Evolutionary conservation across 2,113 vertebrate species (phyloP).

Genomic region (Tyrannus savana): DNA sequence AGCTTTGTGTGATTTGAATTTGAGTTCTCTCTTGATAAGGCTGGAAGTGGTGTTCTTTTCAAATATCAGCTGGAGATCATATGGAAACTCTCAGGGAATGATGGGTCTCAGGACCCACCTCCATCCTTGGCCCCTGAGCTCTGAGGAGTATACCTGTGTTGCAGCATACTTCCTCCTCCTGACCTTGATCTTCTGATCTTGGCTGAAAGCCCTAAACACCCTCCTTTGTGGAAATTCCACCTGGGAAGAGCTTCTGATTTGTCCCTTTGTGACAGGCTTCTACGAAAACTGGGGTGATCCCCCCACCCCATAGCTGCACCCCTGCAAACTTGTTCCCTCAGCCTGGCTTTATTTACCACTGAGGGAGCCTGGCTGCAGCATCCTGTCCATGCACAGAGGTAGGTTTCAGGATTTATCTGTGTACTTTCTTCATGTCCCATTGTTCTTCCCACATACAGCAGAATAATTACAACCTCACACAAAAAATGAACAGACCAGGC

Average conservation of each 20-base stretch:
- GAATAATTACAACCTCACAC: neutral
- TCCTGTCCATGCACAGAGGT: neutral
- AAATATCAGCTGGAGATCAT: neutral
- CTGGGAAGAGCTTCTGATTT: neutral
- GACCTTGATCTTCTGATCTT: neutral
- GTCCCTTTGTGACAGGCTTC: neutral
- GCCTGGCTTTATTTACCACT: rapidly evolving
- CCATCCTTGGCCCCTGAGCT: neutral
- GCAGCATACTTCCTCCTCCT: neutral
- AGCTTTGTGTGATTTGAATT: neutral
- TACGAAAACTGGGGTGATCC: neutral
- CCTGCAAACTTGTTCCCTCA: neutral
- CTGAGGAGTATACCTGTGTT: neutral
- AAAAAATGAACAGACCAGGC: neutral
- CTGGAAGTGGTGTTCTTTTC: neutral
- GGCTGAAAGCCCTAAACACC: neutral
- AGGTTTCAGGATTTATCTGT: neutral
- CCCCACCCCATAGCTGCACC: rapidly evolving
- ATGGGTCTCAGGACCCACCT: neutral
- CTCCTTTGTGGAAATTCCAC: neutral
- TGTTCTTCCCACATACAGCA: neutral
- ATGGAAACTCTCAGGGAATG: neutral
- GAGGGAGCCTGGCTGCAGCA: neutral
- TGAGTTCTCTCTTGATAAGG: neutral
- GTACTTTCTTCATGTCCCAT: neutral